Conservation (phyloP, 2,888 invertebrate species). For the Lamellibrachia columna region DNA sequence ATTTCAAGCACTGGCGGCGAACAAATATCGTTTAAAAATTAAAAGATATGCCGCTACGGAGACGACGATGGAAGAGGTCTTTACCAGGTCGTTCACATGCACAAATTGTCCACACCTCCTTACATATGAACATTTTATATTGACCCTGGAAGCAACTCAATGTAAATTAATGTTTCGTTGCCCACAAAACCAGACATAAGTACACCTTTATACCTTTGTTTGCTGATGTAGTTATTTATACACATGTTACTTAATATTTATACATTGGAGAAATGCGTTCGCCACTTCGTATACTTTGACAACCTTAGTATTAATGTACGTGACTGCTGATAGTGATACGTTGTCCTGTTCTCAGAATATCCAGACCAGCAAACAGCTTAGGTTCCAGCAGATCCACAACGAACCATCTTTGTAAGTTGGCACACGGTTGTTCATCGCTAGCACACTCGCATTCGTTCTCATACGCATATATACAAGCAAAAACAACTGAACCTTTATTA, state of each 20-base stretch:
- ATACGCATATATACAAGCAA: too few relatives aligned
- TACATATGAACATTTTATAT: background rate
- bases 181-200: background rate
- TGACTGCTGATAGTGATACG: background rate
- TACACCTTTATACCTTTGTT: background rate
- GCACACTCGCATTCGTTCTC: too few relatives aligned
- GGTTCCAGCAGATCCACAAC: too few relatives aligned
- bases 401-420: too few relatives aligned
- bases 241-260: background rate
- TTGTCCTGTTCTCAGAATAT: background rate
- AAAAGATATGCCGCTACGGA: slow-evolving; percentile 84
- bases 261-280: background rate
- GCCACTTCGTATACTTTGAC: too few relatives aligned
- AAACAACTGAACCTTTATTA: too few relatives aligned
- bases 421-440: too few relatives aligned
- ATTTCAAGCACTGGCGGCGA: slow-evolving; percentile 46
- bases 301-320: background rate
- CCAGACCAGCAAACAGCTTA: background rate
- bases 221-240: background rate
- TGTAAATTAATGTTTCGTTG: background rate
- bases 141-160: background rate
- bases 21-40: slow-evolving; percentile 71
- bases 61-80: slow-evolving; percentile 88
- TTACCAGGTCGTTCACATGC: slow-evolving; percentile 52
- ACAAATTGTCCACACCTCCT: background rate